phyloP scores from a whole-genome alignment of 2,113 vertebrate genomes.

The Kryptolebias marmoratus region DNA sequence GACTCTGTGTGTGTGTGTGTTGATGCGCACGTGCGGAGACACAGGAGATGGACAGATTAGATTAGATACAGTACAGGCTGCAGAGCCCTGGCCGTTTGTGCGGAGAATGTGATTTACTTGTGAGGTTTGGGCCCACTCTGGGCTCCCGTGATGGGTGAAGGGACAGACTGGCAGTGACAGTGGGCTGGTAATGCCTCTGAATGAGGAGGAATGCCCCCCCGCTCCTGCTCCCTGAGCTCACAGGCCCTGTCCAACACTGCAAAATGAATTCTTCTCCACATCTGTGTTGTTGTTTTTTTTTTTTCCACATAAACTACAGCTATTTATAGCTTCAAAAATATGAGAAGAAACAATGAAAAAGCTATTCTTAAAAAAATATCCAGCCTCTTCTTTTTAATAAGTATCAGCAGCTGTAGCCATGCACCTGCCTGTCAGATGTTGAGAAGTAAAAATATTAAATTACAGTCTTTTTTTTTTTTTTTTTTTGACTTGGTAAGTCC shows the following conservation, averaged over 20 bases:
- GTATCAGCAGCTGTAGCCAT: slow-evolving; percentile 36
- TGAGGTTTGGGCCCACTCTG: slow-evolving; percentile 58
- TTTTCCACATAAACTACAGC: slow-evolving; percentile 5
- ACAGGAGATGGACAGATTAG: slow-evolving; percentile 74
- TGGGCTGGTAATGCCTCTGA: slow-evolving; percentile 72
- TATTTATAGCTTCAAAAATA: slow-evolving; percentile 61
- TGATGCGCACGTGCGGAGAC: slow-evolving; percentile 26
- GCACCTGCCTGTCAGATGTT: slow-evolving; percentile 40
- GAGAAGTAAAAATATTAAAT: slow-evolving; percentile 9
- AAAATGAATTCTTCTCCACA: slow-evolving; percentile 66
- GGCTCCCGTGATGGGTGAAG: slow-evolving; percentile 68
- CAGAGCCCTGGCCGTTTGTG: slow-evolving; percentile 60
- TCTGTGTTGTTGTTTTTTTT: slow-evolving; percentile 24
- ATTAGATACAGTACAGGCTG: slow-evolving; percentile 73
- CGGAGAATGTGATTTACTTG: slow-evolving; percentile 74
- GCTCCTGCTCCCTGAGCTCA: slow-evolving; percentile 39
- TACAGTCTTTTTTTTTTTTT: not conserved
- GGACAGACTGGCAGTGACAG: slow-evolving; percentile 73
- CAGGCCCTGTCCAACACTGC: slow-evolving; percentile 57
- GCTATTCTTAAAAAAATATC: slow-evolving; percentile 33
- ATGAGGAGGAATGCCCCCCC: slow-evolving; percentile 69
- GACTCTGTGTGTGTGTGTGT: slow-evolving; percentile 19
- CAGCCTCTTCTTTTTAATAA: slow-evolving; percentile 52
- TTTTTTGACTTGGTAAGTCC: not conserved
- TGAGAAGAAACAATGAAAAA: slow-evolving; percentile 38